Evolutionary conservation across 2,888 invertebrate genomes (phyloP).

Genomic region (Euclidia mi): DNA sequence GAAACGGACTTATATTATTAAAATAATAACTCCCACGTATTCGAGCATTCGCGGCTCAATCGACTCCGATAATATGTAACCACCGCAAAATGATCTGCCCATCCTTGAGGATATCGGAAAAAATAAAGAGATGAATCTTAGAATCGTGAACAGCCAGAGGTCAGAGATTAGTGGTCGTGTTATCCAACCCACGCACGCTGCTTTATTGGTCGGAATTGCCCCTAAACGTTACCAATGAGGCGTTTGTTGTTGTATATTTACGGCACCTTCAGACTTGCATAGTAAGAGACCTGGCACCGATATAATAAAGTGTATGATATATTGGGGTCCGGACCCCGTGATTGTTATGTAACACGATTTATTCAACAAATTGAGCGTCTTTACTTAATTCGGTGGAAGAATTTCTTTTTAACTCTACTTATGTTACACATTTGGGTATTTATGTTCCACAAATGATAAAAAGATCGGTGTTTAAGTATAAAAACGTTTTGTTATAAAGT

Average conservation of each 20-base stretch:
- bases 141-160: slow-evolving; percentile 55
- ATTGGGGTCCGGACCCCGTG: slow-evolving; percentile 66
- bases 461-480: slow-evolving; percentile 33
- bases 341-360: slow-evolving; percentile 60
- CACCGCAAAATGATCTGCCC: slow-evolving; percentile 54
- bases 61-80: slow-evolving; percentile 66
- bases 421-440: slow-evolving; percentile 21
- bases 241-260: slow-evolving; percentile 87
- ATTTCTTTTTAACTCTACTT: slow-evolving; percentile 41
- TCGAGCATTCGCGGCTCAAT: slow-evolving; percentile 75
- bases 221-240: slow-evolving; percentile 89
- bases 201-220: slow-evolving; percentile 88
- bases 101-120: slow-evolving; percentile 30
- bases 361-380: slow-evolving; percentile 62
- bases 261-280: slow-evolving; percentile 76
- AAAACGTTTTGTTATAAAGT: slow-evolving; percentile 39
- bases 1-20: slow-evolving; percentile 69
- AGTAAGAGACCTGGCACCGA: slow-evolving; percentile 66
- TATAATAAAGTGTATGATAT: slow-evolving; percentile 79
- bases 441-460: slow-evolving; percentile 23
- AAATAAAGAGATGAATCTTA: slow-evolving; percentile 37
- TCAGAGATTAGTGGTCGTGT: slow-evolving; percentile 71
- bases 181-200: slow-evolving; percentile 80
- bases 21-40: slow-evolving; percentile 80
- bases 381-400: slow-evolving; percentile 59